phyloP scores from a whole-genome alignment of 2,113 vertebrate genomes.

The Rhineura floridana region DNA sequence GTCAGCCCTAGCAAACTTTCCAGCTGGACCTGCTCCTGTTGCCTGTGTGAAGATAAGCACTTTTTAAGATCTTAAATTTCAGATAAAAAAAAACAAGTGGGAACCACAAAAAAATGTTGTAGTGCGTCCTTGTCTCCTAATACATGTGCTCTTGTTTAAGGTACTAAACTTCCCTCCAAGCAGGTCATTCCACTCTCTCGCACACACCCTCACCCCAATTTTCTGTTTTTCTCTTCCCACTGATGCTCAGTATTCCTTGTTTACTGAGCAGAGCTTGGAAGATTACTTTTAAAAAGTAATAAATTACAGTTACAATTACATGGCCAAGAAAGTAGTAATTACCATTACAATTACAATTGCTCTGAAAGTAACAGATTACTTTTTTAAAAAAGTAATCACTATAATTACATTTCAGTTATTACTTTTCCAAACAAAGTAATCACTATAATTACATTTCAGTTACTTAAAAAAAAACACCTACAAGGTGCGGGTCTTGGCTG shows the following conservation, averaged over 20 bases:
- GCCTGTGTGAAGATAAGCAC: slow-evolving; percentile 20
- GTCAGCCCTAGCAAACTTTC: slow-evolving; percentile 57
- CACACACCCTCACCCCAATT: background rate
- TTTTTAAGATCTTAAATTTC: accelerated
- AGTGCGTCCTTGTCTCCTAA: background rate
- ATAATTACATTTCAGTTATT: too few relatives aligned
- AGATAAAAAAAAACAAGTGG: accelerated
- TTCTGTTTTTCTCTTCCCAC: background rate
- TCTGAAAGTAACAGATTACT: too few relatives aligned
- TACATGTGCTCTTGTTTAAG: background rate
- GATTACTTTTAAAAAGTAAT: too few relatives aligned
- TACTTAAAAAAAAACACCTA: too few relatives aligned
- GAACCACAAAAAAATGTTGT: background rate
- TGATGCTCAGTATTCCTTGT: background rate
- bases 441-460: too few relatives aligned
- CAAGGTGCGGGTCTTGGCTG: too few relatives aligned
- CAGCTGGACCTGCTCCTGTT: slow-evolving; percentile 57
- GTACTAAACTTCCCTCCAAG: background rate
- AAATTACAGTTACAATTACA: too few relatives aligned
- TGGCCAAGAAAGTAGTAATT: too few relatives aligned
- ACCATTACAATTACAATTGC: too few relatives aligned
- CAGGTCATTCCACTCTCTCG: background rate
- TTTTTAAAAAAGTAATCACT: too few relatives aligned
- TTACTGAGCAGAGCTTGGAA: too few relatives aligned
- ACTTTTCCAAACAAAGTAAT: too few relatives aligned